A percentile compares a stretch with the other conserved stretches of the same genome.
Evolutionary conservation across 2,888 invertebrate genomes (phyloP).

Genomic region (Nudaria mundana): DNA sequence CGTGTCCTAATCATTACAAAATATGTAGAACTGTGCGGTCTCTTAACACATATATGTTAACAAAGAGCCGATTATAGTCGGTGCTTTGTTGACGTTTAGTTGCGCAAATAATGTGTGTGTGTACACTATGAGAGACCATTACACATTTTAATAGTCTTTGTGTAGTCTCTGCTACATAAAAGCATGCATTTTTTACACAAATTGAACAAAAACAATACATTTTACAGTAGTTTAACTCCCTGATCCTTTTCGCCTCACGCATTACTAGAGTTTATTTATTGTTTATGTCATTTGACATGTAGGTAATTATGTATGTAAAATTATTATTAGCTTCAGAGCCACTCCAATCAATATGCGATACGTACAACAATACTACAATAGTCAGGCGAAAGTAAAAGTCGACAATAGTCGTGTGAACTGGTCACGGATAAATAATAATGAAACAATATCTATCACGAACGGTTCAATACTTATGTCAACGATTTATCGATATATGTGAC

Average conservation of each 20-base stretch:
- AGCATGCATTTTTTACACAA: too few relatives aligned
- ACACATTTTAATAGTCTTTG: background rate
- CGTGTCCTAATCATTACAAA: too few relatives aligned
- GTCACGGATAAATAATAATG: conserved; percentile 32
- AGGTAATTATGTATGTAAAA: too few relatives aligned
- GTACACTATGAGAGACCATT: conserved; percentile 6
- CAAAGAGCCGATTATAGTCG: conserved; percentile 7
- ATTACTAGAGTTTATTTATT: too few relatives aligned
- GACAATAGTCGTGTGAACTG: conserved; percentile 40
- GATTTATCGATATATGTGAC: background rate
- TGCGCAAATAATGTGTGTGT: conserved; percentile 17
- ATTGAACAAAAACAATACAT: too few relatives aligned
- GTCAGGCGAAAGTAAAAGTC: conserved; percentile 39
- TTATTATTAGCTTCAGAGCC: too few relatives aligned
- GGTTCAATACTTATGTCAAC: conserved; percentile 13
- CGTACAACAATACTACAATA: conserved; percentile 10
- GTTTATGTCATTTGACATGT: too few relatives aligned
- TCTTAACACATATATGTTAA: conserved; percentile 15
- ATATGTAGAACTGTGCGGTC: conserved; percentile 1
- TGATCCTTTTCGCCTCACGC: too few relatives aligned
- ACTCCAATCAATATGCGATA: background rate
- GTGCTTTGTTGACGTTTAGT: conserved; percentile 3
- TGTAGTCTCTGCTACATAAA: too few relatives aligned
- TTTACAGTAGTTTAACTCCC: too few relatives aligned
- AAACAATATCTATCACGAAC: conserved; percentile 31